A percentile compares a stretch with the other conserved stretches of the same genome.
Evolutionary conservation across 2,888 invertebrate genomes (phyloP).

Genomic region (Thymelicus lineola): DNA sequence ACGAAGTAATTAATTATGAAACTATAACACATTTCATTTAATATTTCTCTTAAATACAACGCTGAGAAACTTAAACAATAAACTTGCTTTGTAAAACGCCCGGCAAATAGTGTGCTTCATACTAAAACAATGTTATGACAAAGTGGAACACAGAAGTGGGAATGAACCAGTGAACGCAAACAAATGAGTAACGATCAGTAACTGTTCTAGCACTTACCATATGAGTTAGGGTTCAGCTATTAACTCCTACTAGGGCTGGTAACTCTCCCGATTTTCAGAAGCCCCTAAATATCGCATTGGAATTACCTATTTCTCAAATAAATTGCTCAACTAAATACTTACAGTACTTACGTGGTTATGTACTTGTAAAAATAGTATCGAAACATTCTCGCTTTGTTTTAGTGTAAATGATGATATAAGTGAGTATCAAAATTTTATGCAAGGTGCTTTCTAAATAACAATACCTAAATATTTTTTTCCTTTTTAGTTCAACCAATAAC

Average conservation of each 20-base stretch:
- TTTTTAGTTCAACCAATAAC: no score
- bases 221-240: constrained; percentile 38
- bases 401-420: no score
- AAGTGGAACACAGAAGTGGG: constrained; percentile 39
- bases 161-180: constrained; percentile 39
- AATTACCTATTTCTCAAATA: background rate
- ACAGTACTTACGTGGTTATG: no score
- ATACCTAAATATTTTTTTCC: no score
- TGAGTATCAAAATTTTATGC: no score
- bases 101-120: constrained; percentile 14
- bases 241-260: constrained; percentile 33
- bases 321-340: background rate
- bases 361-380: no score
- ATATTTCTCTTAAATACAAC: background rate
- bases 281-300: background rate
- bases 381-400: no score
- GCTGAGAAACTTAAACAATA: constrained; percentile 13
- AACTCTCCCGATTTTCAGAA: constrained; percentile 12
- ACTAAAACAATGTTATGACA: constrained; percentile 37
- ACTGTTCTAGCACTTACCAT: constrained; percentile 39
- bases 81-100: constrained; percentile 10
- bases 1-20: no score
- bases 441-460: no score
- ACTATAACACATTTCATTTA: no score
- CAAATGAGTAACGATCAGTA: constrained; percentile 39